phyloP scores from a whole-genome alignment of 2,113 vertebrate species.

The Coturnix japonica region DNA sequence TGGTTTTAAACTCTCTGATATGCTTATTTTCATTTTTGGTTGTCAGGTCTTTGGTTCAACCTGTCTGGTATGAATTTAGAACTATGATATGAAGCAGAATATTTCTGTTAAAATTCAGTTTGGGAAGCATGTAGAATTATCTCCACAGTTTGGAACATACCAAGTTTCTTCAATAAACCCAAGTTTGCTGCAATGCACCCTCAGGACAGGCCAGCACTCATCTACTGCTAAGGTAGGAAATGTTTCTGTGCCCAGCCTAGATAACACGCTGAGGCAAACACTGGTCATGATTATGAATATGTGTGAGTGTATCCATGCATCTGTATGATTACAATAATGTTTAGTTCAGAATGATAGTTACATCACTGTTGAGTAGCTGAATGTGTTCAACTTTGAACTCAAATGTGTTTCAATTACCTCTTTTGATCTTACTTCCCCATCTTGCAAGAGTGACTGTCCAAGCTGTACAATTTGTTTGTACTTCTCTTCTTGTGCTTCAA shows the following conservation, averaged over 20 bases:
- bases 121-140: not conserved
- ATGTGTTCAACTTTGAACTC: not conserved
- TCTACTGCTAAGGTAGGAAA: not conserved
- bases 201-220: not conserved
- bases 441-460: constrained; percentile 77
- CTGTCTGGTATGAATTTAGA: not conserved
- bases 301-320: accelerated
- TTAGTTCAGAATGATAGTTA: not conserved
- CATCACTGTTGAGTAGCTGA: not conserved
- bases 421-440: constrained; percentile 53
- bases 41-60: not conserved
- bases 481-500: constrained; percentile 80
- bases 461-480: constrained; percentile 71
- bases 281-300: not conserved
- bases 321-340: too few species aligned
- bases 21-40: not conserved
- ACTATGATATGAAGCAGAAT: not conserved
- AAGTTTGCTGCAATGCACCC: not conserved
- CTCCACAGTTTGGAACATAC: not conserved
- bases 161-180: not conserved
- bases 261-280: not conserved
- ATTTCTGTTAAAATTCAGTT: not conserved
- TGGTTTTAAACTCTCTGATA: not conserved
- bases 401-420: constrained; percentile 74
- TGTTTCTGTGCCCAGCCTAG: not conserved